These are phyloP conservation scores for Miniopterus natalensis DNA, from an alignment of 2,113 vertebrate species.

Conservation along the genomic window DNA sequence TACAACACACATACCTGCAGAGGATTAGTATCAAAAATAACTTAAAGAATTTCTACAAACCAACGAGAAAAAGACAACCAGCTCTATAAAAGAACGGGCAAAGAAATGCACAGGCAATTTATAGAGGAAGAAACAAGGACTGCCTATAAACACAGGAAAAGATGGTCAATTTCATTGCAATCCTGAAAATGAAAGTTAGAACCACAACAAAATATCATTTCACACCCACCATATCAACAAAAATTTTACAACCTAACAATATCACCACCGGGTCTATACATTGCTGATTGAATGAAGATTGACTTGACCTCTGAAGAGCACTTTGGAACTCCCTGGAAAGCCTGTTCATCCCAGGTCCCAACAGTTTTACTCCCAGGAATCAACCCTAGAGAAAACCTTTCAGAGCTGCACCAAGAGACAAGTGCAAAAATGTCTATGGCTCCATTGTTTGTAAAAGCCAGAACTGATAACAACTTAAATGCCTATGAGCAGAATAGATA, in stretches of 20 bases:
- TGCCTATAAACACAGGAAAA: not conserved
- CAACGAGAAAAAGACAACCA: not conserved
- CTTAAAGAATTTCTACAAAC: not conserved
- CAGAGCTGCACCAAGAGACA: not conserved
- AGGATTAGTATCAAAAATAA: slow-evolving; percentile 4
- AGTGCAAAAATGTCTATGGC: not conserved
- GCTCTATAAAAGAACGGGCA: not conserved
- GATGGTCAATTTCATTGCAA: not conserved
- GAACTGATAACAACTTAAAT: not conserved
- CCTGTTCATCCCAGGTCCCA: not conserved
- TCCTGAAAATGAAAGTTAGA: slow-evolving; percentile 29
- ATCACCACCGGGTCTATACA: not conserved
- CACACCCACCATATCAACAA: not conserved
- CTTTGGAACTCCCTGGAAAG: not conserved
- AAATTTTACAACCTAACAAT: not conserved
- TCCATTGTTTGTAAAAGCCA: not conserved
- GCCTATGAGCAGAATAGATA: slow-evolving; percentile 5
- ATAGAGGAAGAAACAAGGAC: not conserved
- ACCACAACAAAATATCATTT: not conserved
- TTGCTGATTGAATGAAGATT: not conserved
- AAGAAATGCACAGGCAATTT: not conserved
- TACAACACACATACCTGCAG: not conserved
- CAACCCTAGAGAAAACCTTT: not conserved
- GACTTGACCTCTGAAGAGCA: not conserved
- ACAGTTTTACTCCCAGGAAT: not conserved